Percentiles rank a stretch among this genome's conserved stretches.
These are phyloP conservation scores for Epirrhoe tristata DNA, from an alignment of 2,888 invertebrate genomes.

Conservation along the genomic window DNA sequence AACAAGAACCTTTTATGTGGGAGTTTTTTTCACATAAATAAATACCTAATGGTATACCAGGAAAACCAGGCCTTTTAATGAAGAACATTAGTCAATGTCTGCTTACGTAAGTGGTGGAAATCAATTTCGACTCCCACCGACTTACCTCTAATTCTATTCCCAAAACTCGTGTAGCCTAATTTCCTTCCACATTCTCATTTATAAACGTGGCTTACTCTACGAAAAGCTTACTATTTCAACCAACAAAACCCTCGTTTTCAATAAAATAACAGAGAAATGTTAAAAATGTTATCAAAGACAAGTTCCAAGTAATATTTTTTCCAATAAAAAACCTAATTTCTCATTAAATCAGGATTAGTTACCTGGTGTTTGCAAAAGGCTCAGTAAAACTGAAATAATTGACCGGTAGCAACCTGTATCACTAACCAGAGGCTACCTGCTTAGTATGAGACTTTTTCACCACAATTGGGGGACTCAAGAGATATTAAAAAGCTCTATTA, in stretches of 20 bases:
- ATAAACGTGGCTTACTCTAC: neutral
- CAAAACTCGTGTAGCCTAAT: neutral
- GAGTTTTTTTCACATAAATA: neutral
- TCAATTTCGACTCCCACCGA: neutral
- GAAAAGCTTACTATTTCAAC: neutral
- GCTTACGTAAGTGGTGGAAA: neutral
- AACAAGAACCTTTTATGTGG: too few species aligned
- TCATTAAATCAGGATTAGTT: too few species aligned
- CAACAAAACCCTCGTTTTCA: neutral
- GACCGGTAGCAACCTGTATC: neutral
- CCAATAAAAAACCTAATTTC: too few species aligned
- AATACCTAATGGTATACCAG: neutral
- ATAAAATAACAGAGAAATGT: too few species aligned
- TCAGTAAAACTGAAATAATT: too few species aligned
- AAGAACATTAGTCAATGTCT: conserved; percentile 4
- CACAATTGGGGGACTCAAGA: conserved; percentile 4
- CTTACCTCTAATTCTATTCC: neutral
- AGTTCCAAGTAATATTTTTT: too few species aligned
- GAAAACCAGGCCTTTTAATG: neutral
- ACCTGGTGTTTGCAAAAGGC: too few species aligned
- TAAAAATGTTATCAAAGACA: too few species aligned
- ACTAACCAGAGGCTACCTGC: neutral
- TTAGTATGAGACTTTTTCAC: neutral
- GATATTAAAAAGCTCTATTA: conserved; percentile 59
- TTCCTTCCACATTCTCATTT: conserved; percentile 1